These are phyloP conservation scores for Heterochromis multidens DNA, from an alignment of 2,113 vertebrate species.

Conservation along the genomic window DNA sequence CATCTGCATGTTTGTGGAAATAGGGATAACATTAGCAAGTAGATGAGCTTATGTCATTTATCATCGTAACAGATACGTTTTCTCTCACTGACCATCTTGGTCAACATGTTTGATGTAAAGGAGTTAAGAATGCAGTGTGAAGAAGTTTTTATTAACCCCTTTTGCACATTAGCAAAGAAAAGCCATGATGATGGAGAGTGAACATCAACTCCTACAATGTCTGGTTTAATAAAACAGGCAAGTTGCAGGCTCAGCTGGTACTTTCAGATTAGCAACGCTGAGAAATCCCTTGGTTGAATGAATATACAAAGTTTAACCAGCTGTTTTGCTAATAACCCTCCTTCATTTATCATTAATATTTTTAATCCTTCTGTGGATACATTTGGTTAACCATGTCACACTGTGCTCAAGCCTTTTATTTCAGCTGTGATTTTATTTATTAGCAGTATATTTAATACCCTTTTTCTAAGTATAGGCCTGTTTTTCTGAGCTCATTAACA, in stretches of 20 bases:
- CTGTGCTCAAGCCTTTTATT: neutral
- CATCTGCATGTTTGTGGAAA: too few species aligned
- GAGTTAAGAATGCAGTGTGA: neutral
- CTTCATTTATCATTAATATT: neutral
- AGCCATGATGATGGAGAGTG: neutral
- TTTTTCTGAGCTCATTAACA: too few species aligned
- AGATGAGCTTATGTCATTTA: neutral
- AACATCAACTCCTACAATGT: too few species aligned
- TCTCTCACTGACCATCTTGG: neutral
- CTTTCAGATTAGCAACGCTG: neutral
- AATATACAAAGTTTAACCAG: neutral
- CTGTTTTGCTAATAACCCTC: neutral
- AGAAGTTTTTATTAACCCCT: neutral
- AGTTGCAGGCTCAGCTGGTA: neutral
- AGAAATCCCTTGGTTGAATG: neutral
- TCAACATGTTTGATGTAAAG: neutral
- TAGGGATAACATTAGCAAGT: too few species aligned
- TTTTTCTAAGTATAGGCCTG: neutral
- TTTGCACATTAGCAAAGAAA: too few species aligned
- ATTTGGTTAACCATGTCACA: neutral
- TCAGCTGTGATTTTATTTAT: neutral
- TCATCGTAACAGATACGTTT: neutral
- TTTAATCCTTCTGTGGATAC: neutral
- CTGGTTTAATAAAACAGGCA: too few species aligned
- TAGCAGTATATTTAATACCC: neutral